Evolutionary conservation across 2,113 vertebrate genomes (phyloP), one percentile per base, ranked within the genome.

Genomic region (Raja brachyura): DNA sequence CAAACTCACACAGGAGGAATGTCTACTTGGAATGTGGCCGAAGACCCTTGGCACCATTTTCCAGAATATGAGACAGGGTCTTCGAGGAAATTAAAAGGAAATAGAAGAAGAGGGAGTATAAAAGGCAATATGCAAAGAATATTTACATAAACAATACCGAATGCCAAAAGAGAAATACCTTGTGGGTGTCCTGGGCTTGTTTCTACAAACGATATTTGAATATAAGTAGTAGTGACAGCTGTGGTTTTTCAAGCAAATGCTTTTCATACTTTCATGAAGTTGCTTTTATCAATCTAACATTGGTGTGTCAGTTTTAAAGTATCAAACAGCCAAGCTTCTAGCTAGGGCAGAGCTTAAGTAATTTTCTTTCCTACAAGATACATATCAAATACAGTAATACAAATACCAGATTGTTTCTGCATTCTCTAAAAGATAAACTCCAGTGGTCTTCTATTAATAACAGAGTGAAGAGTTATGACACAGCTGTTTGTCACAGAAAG

Each of bases 381-480:
- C 20, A 73, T 92, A 48, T 92, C 20, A 48, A 4, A 73, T 73
- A 25, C 20, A 5, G 10, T 28, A 28, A 48, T 92, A 22, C 33
- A 92, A 92, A 54, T 92, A 22, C 20, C 22, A 92, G 63, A 20
- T 48, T 31, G 48, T 92, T 92, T 66, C 68, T 13, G 20, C 66
- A 48, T 22, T 22, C 18, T 73, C 18, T 92, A 10, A 48, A 92
- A 54, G 28, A 31, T 70, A 54, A 92, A 48, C 63, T 73, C 66
- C 14, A 70, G 63, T 70, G 70, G 0, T 92, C 18, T 48, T 92
- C 68, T 54, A 33, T 90, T 73, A 48, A 92, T 73, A 92, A 92
- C 73, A 73, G 48, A 92, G 33, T 92, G 68, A 92, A 92, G 68
- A 54, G 68, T 92, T 92, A 92, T 92, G 31, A 33, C 68, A 68